Base-by-base conservation (phyloP, 1,140 invertebrate species). In the Rhynchophorus ferrugineus region DNA sequence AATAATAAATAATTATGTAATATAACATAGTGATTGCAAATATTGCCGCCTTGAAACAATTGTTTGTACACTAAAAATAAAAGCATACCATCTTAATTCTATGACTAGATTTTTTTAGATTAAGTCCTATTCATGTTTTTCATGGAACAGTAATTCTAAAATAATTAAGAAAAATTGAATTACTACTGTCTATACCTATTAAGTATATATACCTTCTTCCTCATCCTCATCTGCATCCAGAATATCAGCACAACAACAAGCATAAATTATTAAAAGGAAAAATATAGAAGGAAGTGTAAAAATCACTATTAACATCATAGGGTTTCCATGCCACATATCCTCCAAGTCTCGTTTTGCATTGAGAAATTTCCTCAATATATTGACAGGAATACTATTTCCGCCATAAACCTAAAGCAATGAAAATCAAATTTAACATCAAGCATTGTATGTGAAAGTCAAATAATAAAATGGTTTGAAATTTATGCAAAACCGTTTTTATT, bases 201-300 rank as follows among this genome's bases (percentile, higher is more conserved):
- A n/a, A n/a, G n/a, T n/a, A n/a, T n/a, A n/a, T 11, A 6, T 11
- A 29, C 24, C 51, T 9, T 62, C 61, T 56, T 76, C 70, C 41
- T 88, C 86, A 37, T 92, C 89, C 14, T 93, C 90, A 56, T 86
- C 82, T n/a, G 89, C 89, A 68, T 95, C 92, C 58, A 95, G 75
- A 62, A 95, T 91, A 72, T 96, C 91, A 17, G 89, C 83, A 71
- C 91, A 96, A 69, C 89, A 96, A 55, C 92, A 87, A 1, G 91
- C 91, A 66, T 96, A 96, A 64, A 88, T 84, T 63, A 97, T 96
- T 1, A 96, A 79, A n/a, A 85, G 85, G 6, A 97, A 77, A 67
- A 97, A 95, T 11, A 89, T 87, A 22, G 90, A 69, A 7, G 94
- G 94, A 33, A 96, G 74, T 7, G 90, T 90, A 71, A 92, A 90